Percentiles rank a stretch among this genome's conserved stretches.
phyloP scores from a whole-genome alignment of 2,113 vertebrate species.

The Numida meleagris region DNA sequence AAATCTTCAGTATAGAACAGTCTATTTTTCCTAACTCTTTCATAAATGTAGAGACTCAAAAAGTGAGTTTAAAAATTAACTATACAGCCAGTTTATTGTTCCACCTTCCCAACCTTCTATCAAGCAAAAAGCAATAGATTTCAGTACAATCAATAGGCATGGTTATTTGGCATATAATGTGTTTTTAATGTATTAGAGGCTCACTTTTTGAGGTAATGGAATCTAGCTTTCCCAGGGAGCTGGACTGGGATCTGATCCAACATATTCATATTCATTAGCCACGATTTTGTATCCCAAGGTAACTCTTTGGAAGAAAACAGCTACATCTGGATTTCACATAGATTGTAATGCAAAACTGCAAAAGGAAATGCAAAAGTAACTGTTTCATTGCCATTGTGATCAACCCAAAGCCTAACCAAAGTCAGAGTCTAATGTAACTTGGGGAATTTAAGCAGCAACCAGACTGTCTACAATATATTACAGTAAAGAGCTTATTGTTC shows the following conservation, averaged over 20 bases:
- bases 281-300: constrained; percentile 61
- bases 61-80: neutral
- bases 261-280: constrained; percentile 54
- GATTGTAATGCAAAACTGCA: constrained; percentile 41
- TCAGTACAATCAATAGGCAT: neutral
- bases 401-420: neutral
- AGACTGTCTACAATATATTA: neutral
- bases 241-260: constrained; percentile 53
- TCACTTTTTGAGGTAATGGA: constrained; percentile 47
- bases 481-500: neutral
- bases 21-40: neutral
- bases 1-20: neutral
- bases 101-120: neutral
- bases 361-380: constrained; percentile 64
- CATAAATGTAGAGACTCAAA: neutral
- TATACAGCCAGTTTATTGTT: neutral
- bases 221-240: constrained; percentile 40
- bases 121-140: neutral
- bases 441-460: neutral
- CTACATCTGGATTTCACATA: constrained; percentile 72
- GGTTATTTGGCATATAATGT: neutral
- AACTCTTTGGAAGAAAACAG: constrained; percentile 67
- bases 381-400: neutral
- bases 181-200: constrained; percentile 2
- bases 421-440: neutral